phyloP scores from a whole-genome alignment of 2,113 vertebrate species.

The Urocolius indicus region DNA sequence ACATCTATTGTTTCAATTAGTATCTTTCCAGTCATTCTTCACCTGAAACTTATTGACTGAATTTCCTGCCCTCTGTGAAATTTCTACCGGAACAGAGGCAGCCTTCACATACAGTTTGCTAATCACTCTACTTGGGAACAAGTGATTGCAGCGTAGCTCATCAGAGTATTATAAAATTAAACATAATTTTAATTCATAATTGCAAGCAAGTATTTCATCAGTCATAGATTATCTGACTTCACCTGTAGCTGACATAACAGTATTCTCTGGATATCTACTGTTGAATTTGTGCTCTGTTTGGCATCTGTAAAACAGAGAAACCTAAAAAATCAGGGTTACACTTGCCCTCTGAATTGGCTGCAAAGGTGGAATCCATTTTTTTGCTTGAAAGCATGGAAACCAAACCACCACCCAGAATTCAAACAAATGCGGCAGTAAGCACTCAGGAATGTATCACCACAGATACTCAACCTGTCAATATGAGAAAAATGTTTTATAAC shows the following conservation, averaged over 20 bases:
- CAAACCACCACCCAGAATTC: background rate
- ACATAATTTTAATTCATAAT: background rate
- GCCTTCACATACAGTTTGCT: background rate
- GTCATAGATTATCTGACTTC: background rate
- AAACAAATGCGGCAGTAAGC: background rate
- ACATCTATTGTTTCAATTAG: background rate
- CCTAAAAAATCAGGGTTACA: background rate
- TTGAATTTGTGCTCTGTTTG: background rate
- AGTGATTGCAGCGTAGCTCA: background rate
- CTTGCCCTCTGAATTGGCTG: background rate
- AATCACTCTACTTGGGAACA: background rate
- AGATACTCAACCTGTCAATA: background rate
- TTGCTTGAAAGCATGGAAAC: background rate
- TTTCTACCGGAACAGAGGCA: background rate
- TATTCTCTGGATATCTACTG: background rate
- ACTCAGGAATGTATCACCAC: background rate
- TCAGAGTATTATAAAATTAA: slow-evolving; percentile 26
- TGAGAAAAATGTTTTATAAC: background rate
- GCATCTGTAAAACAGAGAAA: background rate
- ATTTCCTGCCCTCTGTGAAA: background rate
- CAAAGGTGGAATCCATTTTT: background rate
- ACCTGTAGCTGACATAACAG: background rate
- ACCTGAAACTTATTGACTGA: background rate
- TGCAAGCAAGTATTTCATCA: background rate
- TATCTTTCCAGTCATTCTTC: background rate